phyloP scores from a whole-genome alignment of 2,113 vertebrate genomes.

The Shinisaurus crocodilurus region DNA sequence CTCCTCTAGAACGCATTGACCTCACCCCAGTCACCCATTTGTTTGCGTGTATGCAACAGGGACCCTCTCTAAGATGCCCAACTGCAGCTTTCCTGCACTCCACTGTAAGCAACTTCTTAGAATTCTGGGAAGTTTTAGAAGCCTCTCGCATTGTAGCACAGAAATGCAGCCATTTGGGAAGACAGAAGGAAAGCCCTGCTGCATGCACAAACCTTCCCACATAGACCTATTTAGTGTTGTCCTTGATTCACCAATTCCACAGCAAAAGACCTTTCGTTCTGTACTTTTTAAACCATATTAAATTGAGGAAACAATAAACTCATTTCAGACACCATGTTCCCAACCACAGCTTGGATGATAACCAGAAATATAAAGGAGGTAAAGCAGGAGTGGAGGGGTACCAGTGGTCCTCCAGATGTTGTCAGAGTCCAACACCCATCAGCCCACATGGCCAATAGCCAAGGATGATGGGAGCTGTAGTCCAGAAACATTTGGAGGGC shows the following conservation, averaged over 20 bases:
- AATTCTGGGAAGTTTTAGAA: background rate
- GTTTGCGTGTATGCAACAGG: background rate
- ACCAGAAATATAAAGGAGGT: background rate
- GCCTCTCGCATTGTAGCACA: background rate
- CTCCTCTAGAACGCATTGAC: background rate
- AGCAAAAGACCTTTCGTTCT: no score
- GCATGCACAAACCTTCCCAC: background rate
- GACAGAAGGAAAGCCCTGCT: background rate
- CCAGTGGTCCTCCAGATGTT: background rate
- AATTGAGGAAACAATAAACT: conserved; percentile 12
- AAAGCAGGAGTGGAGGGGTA: background rate
- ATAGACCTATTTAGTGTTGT: background rate
- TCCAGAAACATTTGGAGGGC: background rate
- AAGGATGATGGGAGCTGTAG: background rate
- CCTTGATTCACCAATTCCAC: conserved; percentile 16
- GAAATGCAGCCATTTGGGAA: background rate
- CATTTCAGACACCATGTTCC: conserved; percentile 21
- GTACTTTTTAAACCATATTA: no score
- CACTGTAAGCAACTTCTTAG: background rate
- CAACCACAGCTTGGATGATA: conserved; percentile 21
- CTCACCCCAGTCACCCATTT: background rate
- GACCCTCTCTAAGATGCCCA: background rate
- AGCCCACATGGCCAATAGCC: background rate
- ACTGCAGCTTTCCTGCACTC: background rate
- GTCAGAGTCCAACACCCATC: background rate